phyloP scores from a whole-genome alignment of 1,140 invertebrate genomes.

The Zaprionus inermis region DNA sequence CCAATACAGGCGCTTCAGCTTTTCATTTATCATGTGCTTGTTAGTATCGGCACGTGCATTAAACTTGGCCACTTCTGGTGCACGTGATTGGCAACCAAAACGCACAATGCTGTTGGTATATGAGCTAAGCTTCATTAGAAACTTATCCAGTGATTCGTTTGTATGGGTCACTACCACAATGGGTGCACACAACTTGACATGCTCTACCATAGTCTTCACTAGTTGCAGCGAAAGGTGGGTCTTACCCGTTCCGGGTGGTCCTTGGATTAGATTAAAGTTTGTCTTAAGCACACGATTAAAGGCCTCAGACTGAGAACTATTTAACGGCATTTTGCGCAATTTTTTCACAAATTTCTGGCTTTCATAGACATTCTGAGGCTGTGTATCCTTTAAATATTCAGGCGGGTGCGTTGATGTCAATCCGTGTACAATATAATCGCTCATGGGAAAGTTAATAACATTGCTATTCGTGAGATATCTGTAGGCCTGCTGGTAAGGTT shows the following conservation, averaged over 20 bases:
- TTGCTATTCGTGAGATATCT: conserved; percentile 86
- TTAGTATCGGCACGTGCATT: conserved; percentile 47
- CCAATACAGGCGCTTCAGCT: conserved; percentile 66
- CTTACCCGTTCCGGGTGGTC: conserved; percentile 93
- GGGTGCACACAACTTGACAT: conserved; percentile 84
- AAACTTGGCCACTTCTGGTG: conserved; percentile 56
- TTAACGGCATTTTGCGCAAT: conserved; percentile 27
- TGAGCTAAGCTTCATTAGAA: conserved; percentile 88
- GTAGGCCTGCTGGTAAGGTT: conserved; percentile 88
- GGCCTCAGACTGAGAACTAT: conserved; percentile 85
- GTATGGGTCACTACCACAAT: conserved; percentile 94
- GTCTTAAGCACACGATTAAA: conserved; percentile 85
- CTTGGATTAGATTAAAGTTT: conserved; percentile 88
- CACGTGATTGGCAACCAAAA: conserved; percentile 88
- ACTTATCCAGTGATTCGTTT: conserved; percentile 95
- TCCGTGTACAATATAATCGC: conserved; percentile 86
- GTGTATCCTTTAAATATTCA: conserved; percentile 38
- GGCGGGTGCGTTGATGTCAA: conserved; percentile 34
- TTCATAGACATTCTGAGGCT: conserved; percentile 28
- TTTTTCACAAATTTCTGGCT: conserved; percentile 36
- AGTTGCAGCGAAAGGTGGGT: conserved; percentile 90
- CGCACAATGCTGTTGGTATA: conserved; percentile 87
- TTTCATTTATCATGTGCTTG: conserved; percentile 22
- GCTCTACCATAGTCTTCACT: conserved; percentile 86
- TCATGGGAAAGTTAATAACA: conserved; percentile 86